A percentile compares a stretch with the other conserved stretches of the same genome.
phyloP scores from a whole-genome alignment of 1,140 invertebrate species.

The Atta cephalotes region DNA sequence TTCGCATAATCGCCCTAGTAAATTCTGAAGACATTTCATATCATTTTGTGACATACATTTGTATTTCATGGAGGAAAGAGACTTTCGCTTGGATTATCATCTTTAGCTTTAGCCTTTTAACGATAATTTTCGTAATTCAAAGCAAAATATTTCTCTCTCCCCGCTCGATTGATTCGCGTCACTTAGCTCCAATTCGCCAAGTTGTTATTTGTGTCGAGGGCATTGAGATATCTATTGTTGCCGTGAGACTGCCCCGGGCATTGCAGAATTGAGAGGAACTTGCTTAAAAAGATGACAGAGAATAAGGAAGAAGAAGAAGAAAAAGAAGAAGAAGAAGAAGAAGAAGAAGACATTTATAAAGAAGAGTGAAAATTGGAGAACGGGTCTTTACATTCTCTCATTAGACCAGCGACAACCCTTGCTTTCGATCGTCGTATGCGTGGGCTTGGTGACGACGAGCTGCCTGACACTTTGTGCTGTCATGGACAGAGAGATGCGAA shows the following conservation, averaged over 20 bases:
- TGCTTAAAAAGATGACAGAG: constrained; percentile 29
- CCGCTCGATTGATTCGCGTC: constrained; percentile 48
- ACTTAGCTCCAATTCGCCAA: constrained; percentile 26
- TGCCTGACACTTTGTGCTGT: constrained; percentile 23
- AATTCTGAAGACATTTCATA: neutral
- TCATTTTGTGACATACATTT: neutral
- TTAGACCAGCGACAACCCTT: constrained; percentile 39
- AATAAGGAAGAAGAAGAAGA: neutral
- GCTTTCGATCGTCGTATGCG: constrained; percentile 39
- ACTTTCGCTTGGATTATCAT: constrained; percentile 11
- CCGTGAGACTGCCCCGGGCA: constrained; percentile 31
- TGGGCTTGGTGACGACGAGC: neutral
- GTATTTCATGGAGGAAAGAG: neutral
- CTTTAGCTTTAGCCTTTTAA: neutral
- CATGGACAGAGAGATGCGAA: neutral
- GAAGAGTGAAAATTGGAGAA: constrained; percentile 44
- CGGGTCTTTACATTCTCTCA: constrained; percentile 42
- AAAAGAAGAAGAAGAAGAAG: neutral
- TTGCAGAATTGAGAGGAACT: neutral
- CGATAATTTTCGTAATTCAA: constrained; percentile 16
- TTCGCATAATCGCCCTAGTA: neutral
- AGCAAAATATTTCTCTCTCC: constrained; percentile 35
- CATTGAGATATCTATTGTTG: constrained; percentile 13
- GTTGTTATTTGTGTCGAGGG: constrained; percentile 50
- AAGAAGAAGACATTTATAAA: constrained; percentile 47